Evolutionary conservation across 35 echinoderm and acorn worm genomes (phyloP).

Genomic region (Stichopus chloronotus): DNA sequence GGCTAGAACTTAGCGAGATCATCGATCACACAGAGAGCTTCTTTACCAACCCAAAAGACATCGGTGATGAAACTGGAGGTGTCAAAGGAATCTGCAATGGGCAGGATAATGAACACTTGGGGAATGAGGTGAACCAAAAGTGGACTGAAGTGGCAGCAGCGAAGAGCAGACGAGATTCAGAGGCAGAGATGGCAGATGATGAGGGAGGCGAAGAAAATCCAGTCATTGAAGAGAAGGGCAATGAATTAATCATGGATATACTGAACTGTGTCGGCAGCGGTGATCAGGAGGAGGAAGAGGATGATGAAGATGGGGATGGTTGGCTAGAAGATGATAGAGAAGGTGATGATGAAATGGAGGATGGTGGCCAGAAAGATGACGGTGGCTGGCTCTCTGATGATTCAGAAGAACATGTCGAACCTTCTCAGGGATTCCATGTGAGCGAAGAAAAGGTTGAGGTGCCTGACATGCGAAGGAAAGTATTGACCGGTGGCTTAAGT

Average conservation of each 20-base stretch:
- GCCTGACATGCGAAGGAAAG: neutral
- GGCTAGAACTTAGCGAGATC: constrained; percentile 29
- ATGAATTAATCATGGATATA: neutral
- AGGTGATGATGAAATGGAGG: neutral
- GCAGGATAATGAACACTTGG: neutral
- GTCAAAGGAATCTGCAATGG: neutral
- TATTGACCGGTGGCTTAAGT: neutral
- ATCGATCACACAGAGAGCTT: constrained; percentile 49
- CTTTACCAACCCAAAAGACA: neutral
- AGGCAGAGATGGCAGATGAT: neutral
- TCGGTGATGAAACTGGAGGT: neutral
- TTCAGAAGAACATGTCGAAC: neutral
- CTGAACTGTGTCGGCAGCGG: neutral
- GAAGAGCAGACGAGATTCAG: neutral
- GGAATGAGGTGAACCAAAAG: neutral
- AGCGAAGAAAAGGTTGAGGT: neutral
- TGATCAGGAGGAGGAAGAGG: constrained; percentile 25
- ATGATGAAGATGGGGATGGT: constrained; percentile 15
- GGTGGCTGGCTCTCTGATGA: constrained; percentile 1
- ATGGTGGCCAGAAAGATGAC: neutral
- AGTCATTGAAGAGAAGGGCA: neutral
- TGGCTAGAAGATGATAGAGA: neutral
- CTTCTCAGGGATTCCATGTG: constrained; percentile 28
- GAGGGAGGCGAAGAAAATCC: neutral
- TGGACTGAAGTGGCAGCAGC: neutral